A percentile compares a stretch with the other conserved stretches of the same genome.
Conservation (phyloP, 2,888 invertebrate species). For the Drosophila gaucha region DNA sequence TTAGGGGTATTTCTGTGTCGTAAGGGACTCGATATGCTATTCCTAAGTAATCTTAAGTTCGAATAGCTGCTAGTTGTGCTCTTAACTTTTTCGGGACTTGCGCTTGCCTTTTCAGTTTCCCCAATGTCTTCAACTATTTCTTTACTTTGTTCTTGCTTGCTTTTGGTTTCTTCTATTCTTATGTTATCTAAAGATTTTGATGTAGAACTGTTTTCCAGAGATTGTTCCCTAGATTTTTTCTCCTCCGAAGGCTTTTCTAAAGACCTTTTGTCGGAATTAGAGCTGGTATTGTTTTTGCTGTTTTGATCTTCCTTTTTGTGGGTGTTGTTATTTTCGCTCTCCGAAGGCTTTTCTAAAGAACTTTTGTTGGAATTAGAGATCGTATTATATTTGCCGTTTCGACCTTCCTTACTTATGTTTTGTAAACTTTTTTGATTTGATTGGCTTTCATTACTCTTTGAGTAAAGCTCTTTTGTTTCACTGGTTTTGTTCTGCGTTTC, state of each 20-base stretch:
- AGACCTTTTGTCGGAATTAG: neutral
- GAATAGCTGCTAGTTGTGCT: neutral
- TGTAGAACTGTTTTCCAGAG: too few relatives aligned
- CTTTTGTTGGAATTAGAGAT: neutral
- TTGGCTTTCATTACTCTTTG: neutral
- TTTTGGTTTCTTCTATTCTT: neutral
- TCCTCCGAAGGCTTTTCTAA: neutral
- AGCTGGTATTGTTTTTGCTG: neutral
- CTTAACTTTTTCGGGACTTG: neutral
- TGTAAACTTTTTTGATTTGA: neutral
- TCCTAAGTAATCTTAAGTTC: neutral
- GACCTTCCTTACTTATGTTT: neutral
- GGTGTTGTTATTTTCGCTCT: neutral
- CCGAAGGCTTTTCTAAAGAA: too few relatives aligned
- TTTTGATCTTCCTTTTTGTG: neutral
- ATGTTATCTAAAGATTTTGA: neutral
- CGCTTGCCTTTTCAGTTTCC: neutral
- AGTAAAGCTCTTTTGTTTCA: neutral
- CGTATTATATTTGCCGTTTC: neutral
- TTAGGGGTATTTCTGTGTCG: neutral
- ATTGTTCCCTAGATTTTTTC: neutral
- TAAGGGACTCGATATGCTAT: neutral
- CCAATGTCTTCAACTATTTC: neutral
- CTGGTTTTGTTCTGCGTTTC: neutral
- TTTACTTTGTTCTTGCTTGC: neutral